These are phyloP conservation scores for Opisthocomus hoazin DNA, from an alignment of 2,113 vertebrate species.

Conservation along the genomic window DNA sequence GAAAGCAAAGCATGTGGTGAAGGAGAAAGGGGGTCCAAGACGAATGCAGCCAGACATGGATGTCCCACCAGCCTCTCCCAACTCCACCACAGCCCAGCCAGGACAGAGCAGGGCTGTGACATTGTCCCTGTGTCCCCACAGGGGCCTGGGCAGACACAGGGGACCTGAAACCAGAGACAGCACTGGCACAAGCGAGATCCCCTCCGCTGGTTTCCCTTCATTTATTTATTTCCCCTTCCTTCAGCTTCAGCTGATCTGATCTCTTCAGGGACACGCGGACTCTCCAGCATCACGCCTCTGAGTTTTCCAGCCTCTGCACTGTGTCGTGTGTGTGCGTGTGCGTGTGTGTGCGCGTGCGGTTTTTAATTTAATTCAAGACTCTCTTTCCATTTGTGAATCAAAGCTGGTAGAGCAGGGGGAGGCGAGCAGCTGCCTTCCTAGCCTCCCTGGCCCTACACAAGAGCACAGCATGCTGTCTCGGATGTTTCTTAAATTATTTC, in stretches of 20 bases:
- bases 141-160: background rate
- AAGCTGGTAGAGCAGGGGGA: background rate
- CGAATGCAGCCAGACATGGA: background rate
- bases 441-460: background rate
- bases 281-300: background rate
- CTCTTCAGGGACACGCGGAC: conserved; percentile 47
- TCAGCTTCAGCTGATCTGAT: background rate
- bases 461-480: conserved; percentile 45
- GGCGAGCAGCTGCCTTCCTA: background rate
- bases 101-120: background rate
- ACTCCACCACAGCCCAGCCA: background rate
- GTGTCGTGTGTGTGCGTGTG: background rate
- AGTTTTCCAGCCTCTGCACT: background rate
- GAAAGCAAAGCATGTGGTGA: background rate
- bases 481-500: conserved; percentile 49
- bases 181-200: background rate
- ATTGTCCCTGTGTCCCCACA: background rate
- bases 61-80: background rate
- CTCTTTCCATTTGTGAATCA: conserved; percentile 37
- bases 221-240: background rate
- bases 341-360: background rate
- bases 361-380: conserved; percentile 50
- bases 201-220: background rate
- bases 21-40: background rate
- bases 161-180: background rate